These are phyloP conservation scores for Sinocyclocheilus anshuiensis DNA, from an alignment of 2,113 vertebrate genomes.

Conservation along the genomic window DNA sequence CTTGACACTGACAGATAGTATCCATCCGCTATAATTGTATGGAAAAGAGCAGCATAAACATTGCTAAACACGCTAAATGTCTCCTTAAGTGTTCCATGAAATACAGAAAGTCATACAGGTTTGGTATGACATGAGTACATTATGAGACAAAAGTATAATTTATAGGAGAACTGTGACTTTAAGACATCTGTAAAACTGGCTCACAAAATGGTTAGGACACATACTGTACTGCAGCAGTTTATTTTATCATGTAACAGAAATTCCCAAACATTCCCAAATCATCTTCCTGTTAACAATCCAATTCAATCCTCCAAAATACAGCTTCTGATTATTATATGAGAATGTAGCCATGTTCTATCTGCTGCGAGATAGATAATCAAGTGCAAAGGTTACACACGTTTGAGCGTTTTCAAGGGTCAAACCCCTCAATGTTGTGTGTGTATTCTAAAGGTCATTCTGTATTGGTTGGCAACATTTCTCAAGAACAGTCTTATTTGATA, in stretches of 20 bases:
- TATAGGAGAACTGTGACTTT: neutral
- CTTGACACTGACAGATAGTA: neutral
- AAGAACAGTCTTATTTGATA: neutral
- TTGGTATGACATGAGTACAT: too few relatives aligned
- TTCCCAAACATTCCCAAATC: neutral
- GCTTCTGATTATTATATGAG: slow-evolving; percentile 7
- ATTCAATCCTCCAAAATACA: neutral
- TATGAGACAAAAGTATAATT: neutral
- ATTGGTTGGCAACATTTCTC: neutral
- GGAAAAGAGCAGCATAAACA: neutral
- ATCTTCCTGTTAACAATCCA: neutral
- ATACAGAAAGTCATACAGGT: too few relatives aligned
- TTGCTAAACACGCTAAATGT: neutral
- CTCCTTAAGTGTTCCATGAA: too few relatives aligned
- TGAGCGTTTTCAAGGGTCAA: slow-evolving; percentile 8
- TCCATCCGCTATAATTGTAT: neutral
- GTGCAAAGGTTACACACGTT: neutral
- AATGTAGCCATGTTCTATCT: neutral
- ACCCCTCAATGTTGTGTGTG: neutral
- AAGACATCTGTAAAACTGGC: neutral
- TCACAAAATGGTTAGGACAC: neutral
- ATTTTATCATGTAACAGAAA: neutral
- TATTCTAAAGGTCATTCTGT: slow-evolving; percentile 25
- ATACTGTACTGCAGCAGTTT: too few relatives aligned
- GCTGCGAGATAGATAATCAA: neutral